Evolutionary conservation across 2,113 vertebrate genomes (phyloP).

Genomic region (Pterocles orientalis): DNA sequence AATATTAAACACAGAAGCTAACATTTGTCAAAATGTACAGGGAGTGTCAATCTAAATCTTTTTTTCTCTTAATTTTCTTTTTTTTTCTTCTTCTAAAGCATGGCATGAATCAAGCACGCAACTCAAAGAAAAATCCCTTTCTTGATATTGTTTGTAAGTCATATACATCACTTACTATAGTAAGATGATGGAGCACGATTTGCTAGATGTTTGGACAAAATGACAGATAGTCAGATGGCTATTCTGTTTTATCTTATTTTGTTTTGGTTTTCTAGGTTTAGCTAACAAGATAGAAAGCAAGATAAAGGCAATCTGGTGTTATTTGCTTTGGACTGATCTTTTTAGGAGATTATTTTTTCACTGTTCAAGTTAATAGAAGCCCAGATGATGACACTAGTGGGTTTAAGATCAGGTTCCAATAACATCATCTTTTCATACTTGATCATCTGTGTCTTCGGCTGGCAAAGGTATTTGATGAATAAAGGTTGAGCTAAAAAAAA

Average conservation of each 20-base stretch:
- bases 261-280: neutral
- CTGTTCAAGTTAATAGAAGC: neutral
- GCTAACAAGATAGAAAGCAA: neutral
- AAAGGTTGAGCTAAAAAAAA: neutral
- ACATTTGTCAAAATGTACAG: neutral
- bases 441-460: neutral
- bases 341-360: neutral
- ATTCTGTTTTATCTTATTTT: neutral
- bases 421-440: neutral
- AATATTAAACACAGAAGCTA: neutral
- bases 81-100: neutral
- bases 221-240: neutral
- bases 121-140: neutral
- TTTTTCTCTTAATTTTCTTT: neutral
- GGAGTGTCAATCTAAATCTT: neutral
- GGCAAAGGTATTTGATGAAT: neutral
- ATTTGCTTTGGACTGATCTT: neutral
- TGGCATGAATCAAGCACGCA: neutral
- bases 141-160: neutral
- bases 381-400: neutral
- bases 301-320: neutral
- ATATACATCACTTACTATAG: neutral
- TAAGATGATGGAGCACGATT: neutral
- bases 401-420: neutral
- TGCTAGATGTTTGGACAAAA: neutral